Conservation (phyloP, 1,140 invertebrate species). For the Centruroides sculpturatus region DNA sequence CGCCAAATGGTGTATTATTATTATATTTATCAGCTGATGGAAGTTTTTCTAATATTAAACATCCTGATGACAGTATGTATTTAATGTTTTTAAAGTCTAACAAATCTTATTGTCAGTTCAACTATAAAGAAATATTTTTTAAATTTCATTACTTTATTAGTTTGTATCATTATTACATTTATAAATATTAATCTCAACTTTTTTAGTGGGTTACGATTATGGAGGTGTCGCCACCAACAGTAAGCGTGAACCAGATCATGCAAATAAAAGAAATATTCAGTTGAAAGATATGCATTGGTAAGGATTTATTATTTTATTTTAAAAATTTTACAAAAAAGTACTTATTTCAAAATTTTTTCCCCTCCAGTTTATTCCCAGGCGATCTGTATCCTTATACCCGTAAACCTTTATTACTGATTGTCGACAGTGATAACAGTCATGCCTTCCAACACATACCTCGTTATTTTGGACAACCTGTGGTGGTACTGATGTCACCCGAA, state of each 20-base stretch:
- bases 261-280: constrained; percentile 43
- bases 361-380: constrained; percentile 63
- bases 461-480: constrained; percentile 86
- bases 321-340: not conserved
- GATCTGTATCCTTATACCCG: constrained; percentile 83
- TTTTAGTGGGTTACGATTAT: constrained; percentile 68
- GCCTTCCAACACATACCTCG: constrained; percentile 83
- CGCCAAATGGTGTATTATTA: constrained; percentile 73
- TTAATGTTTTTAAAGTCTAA: too few relatives aligned
- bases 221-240: constrained; percentile 79
- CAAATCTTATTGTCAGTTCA: too few relatives aligned
- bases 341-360: constrained; percentile 11
- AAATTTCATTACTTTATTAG: too few relatives aligned
- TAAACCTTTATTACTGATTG: constrained; percentile 80
- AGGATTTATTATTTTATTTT: constrained; percentile 9
- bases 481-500: constrained; percentile 86
- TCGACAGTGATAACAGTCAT: constrained; percentile 90
- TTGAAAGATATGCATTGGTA: constrained; percentile 62
- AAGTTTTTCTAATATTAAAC: constrained; percentile 70
- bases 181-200: not conserved
- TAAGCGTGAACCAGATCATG: constrained; percentile 52
- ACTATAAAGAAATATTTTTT: too few relatives aligned
- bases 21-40: constrained; percentile 91
- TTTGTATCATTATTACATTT: too few relatives aligned
- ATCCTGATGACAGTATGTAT: constrained; percentile 37